Evolutionary conservation across 1,140 invertebrate species (phyloP).

Genomic region (Procambarus virginalis): DNA sequence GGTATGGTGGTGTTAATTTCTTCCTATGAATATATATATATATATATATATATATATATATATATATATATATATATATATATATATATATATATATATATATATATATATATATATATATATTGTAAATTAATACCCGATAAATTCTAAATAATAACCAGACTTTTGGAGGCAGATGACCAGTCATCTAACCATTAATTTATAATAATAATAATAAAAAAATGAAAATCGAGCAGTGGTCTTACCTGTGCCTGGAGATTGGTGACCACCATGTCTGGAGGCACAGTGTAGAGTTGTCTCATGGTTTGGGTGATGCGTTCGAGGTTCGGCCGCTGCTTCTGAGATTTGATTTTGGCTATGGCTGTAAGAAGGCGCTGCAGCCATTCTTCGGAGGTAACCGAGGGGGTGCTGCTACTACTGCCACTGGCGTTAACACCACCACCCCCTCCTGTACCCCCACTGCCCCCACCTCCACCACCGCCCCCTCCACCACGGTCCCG

Average conservation of each 20-base stretch:
- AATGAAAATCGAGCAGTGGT: background rate
- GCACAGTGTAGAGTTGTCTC: conserved; percentile 83
- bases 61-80: too few species aligned
- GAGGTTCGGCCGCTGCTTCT: conserved; percentile 93
- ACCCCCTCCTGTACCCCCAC: conserved; percentile 23
- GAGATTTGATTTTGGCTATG: conserved; percentile 92
- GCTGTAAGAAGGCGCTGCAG: conserved; percentile 92
- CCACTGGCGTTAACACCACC: conserved; percentile 24
- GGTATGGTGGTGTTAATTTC: too few species aligned
- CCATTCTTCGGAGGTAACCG: conserved; percentile 76
- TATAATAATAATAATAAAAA: too few species aligned
- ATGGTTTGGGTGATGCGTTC: conserved; percentile 94
- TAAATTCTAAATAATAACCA: too few species aligned
- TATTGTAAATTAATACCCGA: too few species aligned
- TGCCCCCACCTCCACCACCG: conserved; percentile 16
- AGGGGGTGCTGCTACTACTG: background rate
- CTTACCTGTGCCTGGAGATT: conserved; percentile 60
- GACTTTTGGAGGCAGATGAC: too few species aligned
- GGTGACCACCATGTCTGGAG: conserved; percentile 44
- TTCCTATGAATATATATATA: too few species aligned
- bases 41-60: too few species aligned
- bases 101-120: too few species aligned
- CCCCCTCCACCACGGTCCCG: conserved; percentile 53
- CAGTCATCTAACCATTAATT: too few species aligned
- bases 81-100: too few species aligned